phyloP scores from a whole-genome alignment of 2,888 invertebrate species.

The Ectropis crepuscularia region DNA sequence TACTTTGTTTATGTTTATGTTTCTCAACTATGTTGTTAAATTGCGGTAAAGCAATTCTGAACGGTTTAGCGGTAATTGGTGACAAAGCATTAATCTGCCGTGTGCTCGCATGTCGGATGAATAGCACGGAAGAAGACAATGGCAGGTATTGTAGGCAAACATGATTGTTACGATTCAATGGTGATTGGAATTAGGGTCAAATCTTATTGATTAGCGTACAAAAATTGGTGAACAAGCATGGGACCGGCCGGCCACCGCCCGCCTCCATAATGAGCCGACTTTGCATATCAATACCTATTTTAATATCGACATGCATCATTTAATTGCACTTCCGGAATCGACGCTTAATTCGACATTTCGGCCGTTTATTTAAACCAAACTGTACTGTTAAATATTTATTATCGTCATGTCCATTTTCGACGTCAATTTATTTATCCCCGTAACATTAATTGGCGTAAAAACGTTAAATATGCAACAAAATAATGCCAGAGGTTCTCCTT shows the following conservation, averaged over 20 bases:
- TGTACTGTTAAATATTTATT: slow-evolving; percentile 67
- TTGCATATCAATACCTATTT: slow-evolving; percentile 82
- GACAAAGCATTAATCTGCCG: slow-evolving; percentile 11
- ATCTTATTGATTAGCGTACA: slow-evolving; percentile 77
- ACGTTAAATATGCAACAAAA: slow-evolving; percentile 70
- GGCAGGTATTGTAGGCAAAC: slow-evolving; percentile 61
- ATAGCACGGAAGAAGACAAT: slow-evolving; percentile 54
- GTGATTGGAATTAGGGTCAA: slow-evolving; percentile 74
- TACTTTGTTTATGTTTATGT: slow-evolving; percentile 50
- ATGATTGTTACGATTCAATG: slow-evolving; percentile 66
- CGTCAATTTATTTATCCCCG: slow-evolving; percentile 72
- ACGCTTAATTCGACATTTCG: slow-evolving; percentile 56
- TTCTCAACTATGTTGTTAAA: slow-evolving; percentile 29
- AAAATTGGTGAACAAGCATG: slow-evolving; percentile 74
- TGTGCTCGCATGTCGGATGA: slow-evolving; percentile 30
- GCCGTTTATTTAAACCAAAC: slow-evolving; percentile 43
- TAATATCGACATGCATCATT: slow-evolving; percentile 82
- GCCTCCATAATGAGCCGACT: slow-evolving; percentile 70
- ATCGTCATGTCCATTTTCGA: slow-evolving; percentile 64
- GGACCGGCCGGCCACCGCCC: slow-evolving; percentile 69
- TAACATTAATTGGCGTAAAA: slow-evolving; percentile 78
- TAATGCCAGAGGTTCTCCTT: slow-evolving; percentile 64
- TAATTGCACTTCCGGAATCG: slow-evolving; percentile 79
- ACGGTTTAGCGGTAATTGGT: slow-evolving; percentile 3
- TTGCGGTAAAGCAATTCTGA: slow-evolving; percentile 8